Conservation (phyloP, 2,888 invertebrate species). For the Apamea epomidion region DNA sequence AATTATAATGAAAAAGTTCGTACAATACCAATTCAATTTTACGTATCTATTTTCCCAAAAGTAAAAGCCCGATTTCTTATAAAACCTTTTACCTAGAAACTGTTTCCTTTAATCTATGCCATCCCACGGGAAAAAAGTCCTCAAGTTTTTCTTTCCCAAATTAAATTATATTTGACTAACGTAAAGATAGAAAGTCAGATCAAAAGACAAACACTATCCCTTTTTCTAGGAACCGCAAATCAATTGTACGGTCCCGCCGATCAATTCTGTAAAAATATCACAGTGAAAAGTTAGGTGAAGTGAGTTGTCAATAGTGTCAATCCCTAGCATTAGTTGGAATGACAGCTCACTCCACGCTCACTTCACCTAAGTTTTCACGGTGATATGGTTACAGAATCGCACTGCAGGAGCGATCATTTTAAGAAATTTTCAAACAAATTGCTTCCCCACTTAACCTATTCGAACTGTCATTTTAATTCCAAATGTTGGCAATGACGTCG, state of each 20-base stretch:
- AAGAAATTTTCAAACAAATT: not conserved
- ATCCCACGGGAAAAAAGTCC: not conserved
- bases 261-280: no score
- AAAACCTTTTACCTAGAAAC: not conserved
- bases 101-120: not conserved
- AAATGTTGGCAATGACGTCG: not conserved
- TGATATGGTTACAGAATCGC: no score
- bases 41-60: not conserved
- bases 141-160: slow-evolving; percentile 22
- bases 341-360: no score
- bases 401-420: not conserved
- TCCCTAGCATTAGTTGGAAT: no score
- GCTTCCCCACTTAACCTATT: not conserved
- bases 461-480: not conserved
- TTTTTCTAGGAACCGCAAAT: not conserved
- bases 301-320: no score
- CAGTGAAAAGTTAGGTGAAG: no score
- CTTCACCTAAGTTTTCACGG: no score
- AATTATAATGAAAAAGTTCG: no score
- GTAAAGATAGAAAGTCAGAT: not conserved
- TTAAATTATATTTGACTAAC: slow-evolving; percentile 30
- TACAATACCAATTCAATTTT: not conserved
- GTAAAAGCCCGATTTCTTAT: not conserved
- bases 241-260: not conserved
- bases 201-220: not conserved